These are phyloP conservation scores for Zalophus californianus DNA, from an alignment of 2,797 vertebrate species.

Conservation along the genomic window DNA sequence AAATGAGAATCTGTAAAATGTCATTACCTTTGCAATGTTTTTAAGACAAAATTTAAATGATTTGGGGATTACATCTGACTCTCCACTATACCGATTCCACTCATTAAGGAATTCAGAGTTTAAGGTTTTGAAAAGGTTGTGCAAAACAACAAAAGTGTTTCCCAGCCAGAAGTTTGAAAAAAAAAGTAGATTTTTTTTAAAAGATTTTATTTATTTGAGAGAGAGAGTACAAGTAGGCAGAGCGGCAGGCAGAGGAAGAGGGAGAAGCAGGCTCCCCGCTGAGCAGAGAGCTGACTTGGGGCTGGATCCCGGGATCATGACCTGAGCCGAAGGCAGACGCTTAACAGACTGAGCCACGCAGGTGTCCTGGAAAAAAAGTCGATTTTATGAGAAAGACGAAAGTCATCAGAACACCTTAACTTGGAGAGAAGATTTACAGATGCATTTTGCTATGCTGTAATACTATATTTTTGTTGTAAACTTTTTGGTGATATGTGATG, in stretches of 20 bases:
- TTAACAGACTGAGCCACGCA: no score
- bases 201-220: no score
- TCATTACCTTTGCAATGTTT: not conserved
- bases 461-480: not conserved
- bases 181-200: not conserved
- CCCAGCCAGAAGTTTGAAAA: not conserved
- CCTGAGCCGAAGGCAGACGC: no score
- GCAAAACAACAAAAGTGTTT: not conserved
- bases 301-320: no score
- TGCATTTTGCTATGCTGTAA: not conserved
- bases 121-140: not conserved
- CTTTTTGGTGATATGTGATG: not conserved
- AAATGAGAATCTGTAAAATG: not conserved
- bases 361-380: not conserved
- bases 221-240: no score
- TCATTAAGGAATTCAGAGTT: not conserved
- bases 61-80: not conserved
- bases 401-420: not conserved
- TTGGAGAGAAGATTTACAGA: not conserved
- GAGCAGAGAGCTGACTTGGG: no score
- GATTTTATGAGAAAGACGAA: not conserved
- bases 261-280: no score
- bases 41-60: not conserved
- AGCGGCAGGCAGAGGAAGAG: no score
- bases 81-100: not conserved